phyloP scores from a whole-genome alignment of 2,797 vertebrate species.

The Ctenochaetus hawaiiensis region DNA sequence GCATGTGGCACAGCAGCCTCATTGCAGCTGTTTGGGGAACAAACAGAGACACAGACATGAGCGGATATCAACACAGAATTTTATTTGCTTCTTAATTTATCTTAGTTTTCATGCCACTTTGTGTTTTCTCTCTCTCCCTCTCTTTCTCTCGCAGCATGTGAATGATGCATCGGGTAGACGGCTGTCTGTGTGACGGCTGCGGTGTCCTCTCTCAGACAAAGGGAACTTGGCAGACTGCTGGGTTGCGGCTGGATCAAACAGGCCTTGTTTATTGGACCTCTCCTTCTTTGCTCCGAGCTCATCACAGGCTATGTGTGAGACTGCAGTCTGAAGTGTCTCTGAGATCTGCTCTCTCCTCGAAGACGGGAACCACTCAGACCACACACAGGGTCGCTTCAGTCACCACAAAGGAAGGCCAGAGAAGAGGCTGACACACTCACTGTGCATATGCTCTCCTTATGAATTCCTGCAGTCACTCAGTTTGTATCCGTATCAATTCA shows the following conservation, averaged over 20 bases:
- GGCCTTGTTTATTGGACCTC: slow-evolving; percentile 83
- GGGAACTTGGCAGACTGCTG: slow-evolving; percentile 82
- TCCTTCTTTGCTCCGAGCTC: slow-evolving; percentile 71
- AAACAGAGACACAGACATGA: slow-evolving; percentile 32
- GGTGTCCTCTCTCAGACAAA: slow-evolving; percentile 84
- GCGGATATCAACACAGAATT: neutral
- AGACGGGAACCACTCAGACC: slow-evolving; percentile 76
- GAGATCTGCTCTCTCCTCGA: slow-evolving; percentile 72
- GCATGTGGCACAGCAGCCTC: slow-evolving; percentile 63
- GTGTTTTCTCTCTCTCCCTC: slow-evolving; percentile 30
- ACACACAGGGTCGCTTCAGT: slow-evolving; percentile 78
- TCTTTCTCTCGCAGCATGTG: slow-evolving; percentile 63
- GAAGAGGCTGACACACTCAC: slow-evolving; percentile 55
- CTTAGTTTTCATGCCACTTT: slow-evolving; percentile 7
- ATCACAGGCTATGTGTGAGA: slow-evolving; percentile 70
- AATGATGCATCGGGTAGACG: slow-evolving; percentile 80
- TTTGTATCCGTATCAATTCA: slow-evolving; percentile 39
- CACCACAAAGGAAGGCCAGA: slow-evolving; percentile 70
- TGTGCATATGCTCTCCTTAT: slow-evolving; percentile 52
- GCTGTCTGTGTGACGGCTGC: slow-evolving; percentile 79
- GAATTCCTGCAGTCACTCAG: slow-evolving; percentile 45
- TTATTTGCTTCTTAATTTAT: slow-evolving; percentile 13
- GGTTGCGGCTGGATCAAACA: slow-evolving; percentile 82
- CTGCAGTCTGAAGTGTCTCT: slow-evolving; percentile 78
- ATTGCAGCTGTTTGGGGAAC: slow-evolving; percentile 46